A percentile compares a stretch with the other conserved stretches of the same genome.
phyloP scores from a whole-genome alignment of 64 coral and sea anemone genomes.

The Anthopleura sola region DNA sequence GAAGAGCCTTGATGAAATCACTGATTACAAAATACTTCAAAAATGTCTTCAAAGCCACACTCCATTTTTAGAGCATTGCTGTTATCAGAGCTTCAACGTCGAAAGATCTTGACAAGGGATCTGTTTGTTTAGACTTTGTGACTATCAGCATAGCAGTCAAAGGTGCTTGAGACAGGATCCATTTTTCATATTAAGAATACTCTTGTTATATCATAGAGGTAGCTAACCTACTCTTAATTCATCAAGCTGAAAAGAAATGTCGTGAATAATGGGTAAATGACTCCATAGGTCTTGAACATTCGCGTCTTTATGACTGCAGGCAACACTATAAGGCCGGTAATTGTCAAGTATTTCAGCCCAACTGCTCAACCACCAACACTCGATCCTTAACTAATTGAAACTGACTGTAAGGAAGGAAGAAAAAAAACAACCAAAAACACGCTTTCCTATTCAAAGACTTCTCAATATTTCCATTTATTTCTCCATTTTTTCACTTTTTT shows the following conservation, averaged over 20 bases:
- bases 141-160: neutral
- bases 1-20: no score
- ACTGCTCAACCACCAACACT: neutral
- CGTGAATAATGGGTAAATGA: neutral
- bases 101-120: neutral
- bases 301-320: neutral
- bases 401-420: neutral
- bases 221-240: neutral
- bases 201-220: neutral
- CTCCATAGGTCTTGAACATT: neutral
- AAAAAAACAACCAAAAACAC: neutral
- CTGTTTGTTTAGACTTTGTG: neutral
- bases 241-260: neutral
- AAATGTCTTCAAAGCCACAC: neutral
- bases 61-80: neutral
- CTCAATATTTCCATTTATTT: no score
- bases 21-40: neutral
- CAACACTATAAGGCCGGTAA: neutral
- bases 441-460: no score
- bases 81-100: no score
- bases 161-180: neutral
- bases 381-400: slow-evolving; percentile 2
- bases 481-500: no score
- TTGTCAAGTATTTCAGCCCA: neutral
- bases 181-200: neutral